Evolutionary conservation across 1,140 invertebrate species (phyloP), one percentile per base, ranked within the genome.

Genomic region (Leguminivora glycinivorella): DNA sequence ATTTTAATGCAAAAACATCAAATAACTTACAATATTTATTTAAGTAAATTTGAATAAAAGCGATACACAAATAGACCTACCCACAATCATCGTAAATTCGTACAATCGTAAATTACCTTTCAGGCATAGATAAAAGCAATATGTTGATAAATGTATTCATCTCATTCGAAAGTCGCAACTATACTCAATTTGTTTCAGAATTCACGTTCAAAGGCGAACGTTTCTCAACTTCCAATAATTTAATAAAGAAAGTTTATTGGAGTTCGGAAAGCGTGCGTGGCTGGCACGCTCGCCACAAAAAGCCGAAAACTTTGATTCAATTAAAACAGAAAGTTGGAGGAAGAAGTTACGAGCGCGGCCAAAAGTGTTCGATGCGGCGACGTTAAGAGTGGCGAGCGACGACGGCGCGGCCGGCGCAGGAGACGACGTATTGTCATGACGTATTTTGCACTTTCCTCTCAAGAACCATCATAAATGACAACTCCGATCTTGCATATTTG

Each of bases 291-390:
- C 81, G 83, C 87, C 89, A 80, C 87, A 89, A 88, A 89, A 89
- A 89, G 86, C 87, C 85, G 83, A 87, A 89, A 89, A 89, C 89
- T 91, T 88, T 87, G 84, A 91, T 91, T 91, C 87, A 91, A 91
- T 91, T 91, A 91, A 90, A 90, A 88, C 83, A 82, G 81, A 86
- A 87, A 88, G 84, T 89, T 88, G 76, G 74, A 78, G 56, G 82
- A 91, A 89, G 86, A 91, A 86, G 83, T 91, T 88, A 83, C 74
- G 75, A 82, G 81, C 78, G 78, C 78, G 81, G 80, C 76, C 77
- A 78, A 80, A 82, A 84, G 79, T 76, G 77, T 80, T 79, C 76
- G 68, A 70, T 76, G 74, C 71, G 74, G 72, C 68, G 69, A 72
- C 71, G 63, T 52, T 22, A 52, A 22, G 47, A 52, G 47, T 52